These are phyloP conservation scores for Pectinophora gossypiella DNA, from an alignment of 1,140 invertebrate species.

Conservation along the genomic window DNA sequence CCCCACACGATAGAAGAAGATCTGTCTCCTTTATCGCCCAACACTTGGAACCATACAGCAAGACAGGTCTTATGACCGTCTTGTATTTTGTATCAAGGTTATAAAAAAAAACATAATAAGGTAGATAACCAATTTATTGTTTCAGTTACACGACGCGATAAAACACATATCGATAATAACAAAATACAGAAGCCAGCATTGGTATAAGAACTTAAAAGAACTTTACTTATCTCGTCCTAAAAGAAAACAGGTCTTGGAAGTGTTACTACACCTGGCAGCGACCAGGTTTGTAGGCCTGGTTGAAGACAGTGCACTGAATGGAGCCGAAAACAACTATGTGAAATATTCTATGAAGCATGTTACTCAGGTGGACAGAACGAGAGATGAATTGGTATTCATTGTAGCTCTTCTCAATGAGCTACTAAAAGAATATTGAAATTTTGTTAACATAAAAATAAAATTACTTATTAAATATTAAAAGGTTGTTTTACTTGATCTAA, in stretches of 20 bases:
- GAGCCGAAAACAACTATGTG: slow-evolving; percentile 25
- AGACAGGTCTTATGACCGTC: no score
- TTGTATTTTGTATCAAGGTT: no score
- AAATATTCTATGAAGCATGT: slow-evolving; percentile 29
- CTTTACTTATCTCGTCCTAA: slow-evolving; percentile 29
- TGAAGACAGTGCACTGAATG: slow-evolving; percentile 29
- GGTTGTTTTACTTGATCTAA: no score
- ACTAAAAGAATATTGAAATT: background rate
- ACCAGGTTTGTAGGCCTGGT: slow-evolving; percentile 31
- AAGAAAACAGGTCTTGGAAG: slow-evolving; percentile 20
- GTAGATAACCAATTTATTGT: no score
- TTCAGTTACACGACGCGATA: slow-evolving; percentile 48
- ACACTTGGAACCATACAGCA: no score
- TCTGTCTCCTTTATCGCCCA: no score
- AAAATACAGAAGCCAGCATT: slow-evolving; percentile 35
- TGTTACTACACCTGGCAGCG: slow-evolving; percentile 39
- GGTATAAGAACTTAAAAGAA: slow-evolving; percentile 40
- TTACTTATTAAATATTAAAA: no score
- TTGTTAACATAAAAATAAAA: background rate
- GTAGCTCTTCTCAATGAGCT: slow-evolving; percentile 26
- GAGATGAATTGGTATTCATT: slow-evolving; percentile 35
- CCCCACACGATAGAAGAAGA: no score
- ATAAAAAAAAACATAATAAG: no score
- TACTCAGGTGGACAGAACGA: slow-evolving; percentile 22
- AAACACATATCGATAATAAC: slow-evolving; percentile 39